Evolutionary conservation across 1,140 invertebrate species (phyloP), one percentile per base, ranked within the genome.

Genomic region (Bemisia tabaci): DNA sequence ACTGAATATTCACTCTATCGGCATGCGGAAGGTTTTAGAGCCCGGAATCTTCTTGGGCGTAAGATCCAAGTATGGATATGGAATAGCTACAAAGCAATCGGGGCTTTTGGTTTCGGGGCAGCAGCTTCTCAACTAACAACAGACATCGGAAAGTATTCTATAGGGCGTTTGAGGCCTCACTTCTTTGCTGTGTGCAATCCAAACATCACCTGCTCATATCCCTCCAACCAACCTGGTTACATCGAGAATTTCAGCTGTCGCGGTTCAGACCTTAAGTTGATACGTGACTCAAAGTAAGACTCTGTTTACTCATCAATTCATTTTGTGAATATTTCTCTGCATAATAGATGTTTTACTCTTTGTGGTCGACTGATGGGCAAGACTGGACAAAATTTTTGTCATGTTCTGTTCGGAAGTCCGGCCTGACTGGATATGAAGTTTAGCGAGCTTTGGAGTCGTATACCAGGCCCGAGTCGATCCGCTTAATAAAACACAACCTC

Each of bases 161-260:
- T 97, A 68, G 95, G 95, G 26, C 82, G 94, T 62, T 78, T 97
- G 65, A 79, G 95, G 70, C 95, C 95, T 11, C 93, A 98, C 79
- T 98, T 97, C 78, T 84, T 94, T 69, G 81, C 82, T 70, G 82
- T 90, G 21, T 91, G 89, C 71, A 73, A 79, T 27, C 89, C 88
- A 0, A 75, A 81, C 59, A 76, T 88, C 60, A 60, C 71, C 26
- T 73, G 72, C 59, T 39, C 1, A n/a, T 11, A 21, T 2, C n/a
- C 39, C 0, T 17, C 25, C 0, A 65, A 72, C 65, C n/a, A 69
- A 63, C 66, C 65, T 12, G 62, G n/a, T 39, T 91, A 90, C 72
- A 85, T 89, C 60, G 79, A 80, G 62, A 72, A 84, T 33, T 90
- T 86, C 72, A 78, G 71, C 0, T 91, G 89, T 72, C 75, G 74